Conservation (phyloP, 2,888 invertebrate species). For the Schrankia costaestrigalis region DNA sequence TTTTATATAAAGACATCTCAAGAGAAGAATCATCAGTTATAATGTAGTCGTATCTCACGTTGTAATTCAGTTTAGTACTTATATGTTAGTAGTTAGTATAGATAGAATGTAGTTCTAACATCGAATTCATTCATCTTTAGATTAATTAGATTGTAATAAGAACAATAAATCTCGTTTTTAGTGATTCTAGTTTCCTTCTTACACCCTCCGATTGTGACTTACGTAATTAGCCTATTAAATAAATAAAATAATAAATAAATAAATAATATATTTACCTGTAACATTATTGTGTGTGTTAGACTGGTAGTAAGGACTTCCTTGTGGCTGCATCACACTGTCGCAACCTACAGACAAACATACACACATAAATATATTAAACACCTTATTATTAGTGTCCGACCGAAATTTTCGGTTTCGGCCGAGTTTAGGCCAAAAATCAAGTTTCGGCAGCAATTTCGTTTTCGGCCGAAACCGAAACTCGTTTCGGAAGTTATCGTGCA, state of each 20-base stretch:
- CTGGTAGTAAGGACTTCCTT: conserved; percentile 60
- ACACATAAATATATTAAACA: neutral
- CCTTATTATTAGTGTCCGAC: neutral
- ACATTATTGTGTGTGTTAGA: conserved; percentile 45
- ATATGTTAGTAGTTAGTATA: too few species aligned
- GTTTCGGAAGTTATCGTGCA: too few species aligned
- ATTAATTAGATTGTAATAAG: too few species aligned
- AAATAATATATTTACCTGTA: conserved; percentile 34
- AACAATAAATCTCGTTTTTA: too few species aligned
- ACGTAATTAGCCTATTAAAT: neutral
- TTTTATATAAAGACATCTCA: too few species aligned
- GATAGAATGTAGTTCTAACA: too few species aligned
- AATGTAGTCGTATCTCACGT: too few species aligned
- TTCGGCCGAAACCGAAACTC: too few species aligned
- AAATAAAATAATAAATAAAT: neutral
- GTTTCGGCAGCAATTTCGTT: neutral
- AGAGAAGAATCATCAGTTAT: too few species aligned
- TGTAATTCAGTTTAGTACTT: too few species aligned
- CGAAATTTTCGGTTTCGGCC: neutral
- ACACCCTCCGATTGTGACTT: neutral
- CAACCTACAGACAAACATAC: conserved; percentile 41
- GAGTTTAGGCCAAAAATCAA: neutral
- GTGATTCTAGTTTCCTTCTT: neutral
- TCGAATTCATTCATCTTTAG: too few species aligned
- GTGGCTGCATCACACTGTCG: conserved; percentile 59